phyloP scores from a whole-genome alignment of 2,888 invertebrate species.

The Frankliniella intonsa region DNA sequence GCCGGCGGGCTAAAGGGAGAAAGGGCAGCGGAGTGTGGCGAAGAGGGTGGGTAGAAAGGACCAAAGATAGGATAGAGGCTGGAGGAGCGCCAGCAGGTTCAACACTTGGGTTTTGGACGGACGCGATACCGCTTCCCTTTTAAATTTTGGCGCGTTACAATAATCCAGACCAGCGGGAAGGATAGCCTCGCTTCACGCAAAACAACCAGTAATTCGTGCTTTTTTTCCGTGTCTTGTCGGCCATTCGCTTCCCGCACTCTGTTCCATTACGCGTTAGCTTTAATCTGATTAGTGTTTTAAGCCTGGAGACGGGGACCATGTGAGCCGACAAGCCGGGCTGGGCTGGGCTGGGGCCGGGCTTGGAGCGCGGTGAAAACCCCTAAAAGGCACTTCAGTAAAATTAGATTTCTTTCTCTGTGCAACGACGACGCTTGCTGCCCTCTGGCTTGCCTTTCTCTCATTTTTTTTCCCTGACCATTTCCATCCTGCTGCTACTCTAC shows the following conservation, averaged over 20 bases:
- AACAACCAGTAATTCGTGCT: not conserved
- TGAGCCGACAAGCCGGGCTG: not conserved
- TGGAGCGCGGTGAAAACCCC: not conserved
- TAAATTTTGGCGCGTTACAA: too few relatives aligned
- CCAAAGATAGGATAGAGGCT: too few relatives aligned
- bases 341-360: not conserved
- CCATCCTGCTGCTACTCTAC: too few relatives aligned
- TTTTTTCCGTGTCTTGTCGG: not conserved
- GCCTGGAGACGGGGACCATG: constrained; percentile 10
- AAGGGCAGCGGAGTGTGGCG: too few relatives aligned
- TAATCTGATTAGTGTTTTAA: constrained; percentile 27
- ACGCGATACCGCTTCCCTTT: not conserved
- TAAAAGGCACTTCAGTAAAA: constrained; percentile 5
- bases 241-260: not conserved
- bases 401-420: constrained; percentile 3
- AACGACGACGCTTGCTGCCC: too few relatives aligned
- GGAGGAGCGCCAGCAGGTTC: too few relatives aligned
- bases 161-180: too few relatives aligned
- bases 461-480: too few relatives aligned
- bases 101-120: not conserved
- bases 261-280: constrained; percentile 1
- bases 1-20: not conserved
- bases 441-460: too few relatives aligned
- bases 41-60: too few relatives aligned
- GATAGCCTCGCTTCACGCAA: too few relatives aligned